Base-by-base conservation (phyloP, 2,797 vertebrate genomes). In the Anguilla pacifica region DNA sequence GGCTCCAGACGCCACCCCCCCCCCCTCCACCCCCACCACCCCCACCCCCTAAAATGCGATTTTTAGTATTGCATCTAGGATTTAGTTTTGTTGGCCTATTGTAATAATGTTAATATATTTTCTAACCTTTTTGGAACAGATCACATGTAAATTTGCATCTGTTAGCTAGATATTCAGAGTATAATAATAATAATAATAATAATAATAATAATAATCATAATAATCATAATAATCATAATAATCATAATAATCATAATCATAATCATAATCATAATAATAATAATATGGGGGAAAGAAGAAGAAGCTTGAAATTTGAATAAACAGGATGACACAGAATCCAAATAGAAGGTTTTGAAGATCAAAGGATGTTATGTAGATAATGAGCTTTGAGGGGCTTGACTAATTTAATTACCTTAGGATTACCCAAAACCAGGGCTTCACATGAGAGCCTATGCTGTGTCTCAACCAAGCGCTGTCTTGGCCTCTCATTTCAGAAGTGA, bases 281-380 rank as follows among this genome's bases (percentile, higher is more conserved):
- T n/a, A 70, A n/a, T 22, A 64, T 19, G 17, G 25, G 19, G 11
- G 19, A 59, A 19, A 64, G 25, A 25, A 72, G n/a, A 86, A 87
- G 43, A 83, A 89, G 89, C 55, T 74, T 67, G 57, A 87, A 86
- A 67, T 59, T 67, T 90, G 86, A 90, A 81, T 88, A 87, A 90
- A 90, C 67, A 64, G 85, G 59, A 86, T 64, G 74, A 72, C 89
- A 83, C 31, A n/a, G 55, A 49, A 82, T 13, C 25, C 55, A 51
- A 4, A 64, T 9, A 87, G 83, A 74, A 59, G 53, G 25, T 72
- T 13, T 61, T 67, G 55, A 49, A 83, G 86, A 83, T n/a, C 43
- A 67, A 46, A 82, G 46, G 67, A 51, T 72, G 31, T 31, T 70
- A 10, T 10, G 6, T 61, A 53, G 57, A 83, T 31, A 28, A 31